These are phyloP conservation scores for Scelioninae gen. 1 DNA, from an alignment of 2,888 invertebrate genomes.

Conservation along the genomic window DNA sequence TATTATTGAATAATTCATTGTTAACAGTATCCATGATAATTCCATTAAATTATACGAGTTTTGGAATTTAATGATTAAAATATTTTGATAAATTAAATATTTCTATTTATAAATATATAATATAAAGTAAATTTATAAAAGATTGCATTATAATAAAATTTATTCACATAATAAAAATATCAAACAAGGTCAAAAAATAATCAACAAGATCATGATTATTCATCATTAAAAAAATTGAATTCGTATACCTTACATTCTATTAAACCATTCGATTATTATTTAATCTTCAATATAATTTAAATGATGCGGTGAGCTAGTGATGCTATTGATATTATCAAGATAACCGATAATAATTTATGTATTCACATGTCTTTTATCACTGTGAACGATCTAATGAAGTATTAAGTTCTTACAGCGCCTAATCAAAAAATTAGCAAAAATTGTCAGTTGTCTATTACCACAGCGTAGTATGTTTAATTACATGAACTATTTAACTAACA, in stretches of 20 bases:
- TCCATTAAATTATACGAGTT: neutral
- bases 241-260: constrained; percentile 1
- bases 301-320: constrained; percentile 28
- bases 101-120: neutral
- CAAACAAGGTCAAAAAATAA: neutral
- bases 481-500: constrained; percentile 12
- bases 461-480: neutral
- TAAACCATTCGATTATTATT: constrained; percentile 29
- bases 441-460: constrained; percentile 5
- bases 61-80: no score
- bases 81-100: no score
- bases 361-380: constrained; percentile 28
- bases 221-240: neutral
- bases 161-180: neutral
- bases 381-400: constrained; percentile 30
- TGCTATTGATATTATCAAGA: no score
- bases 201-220: neutral
- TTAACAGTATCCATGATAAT: neutral
- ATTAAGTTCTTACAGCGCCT: constrained; percentile 21
- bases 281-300: constrained; percentile 38
- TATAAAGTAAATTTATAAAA: neutral
- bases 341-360: constrained; percentile 39
- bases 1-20: constrained; percentile 11
- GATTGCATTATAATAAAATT: neutral
- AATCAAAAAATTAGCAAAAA: constrained; percentile 18